Percentiles rank a stretch among this genome's conserved stretches.
These are phyloP conservation scores for Chymomyza fuscimana DNA, from an alignment of 2,888 invertebrate species.

Conservation along the genomic window DNA sequence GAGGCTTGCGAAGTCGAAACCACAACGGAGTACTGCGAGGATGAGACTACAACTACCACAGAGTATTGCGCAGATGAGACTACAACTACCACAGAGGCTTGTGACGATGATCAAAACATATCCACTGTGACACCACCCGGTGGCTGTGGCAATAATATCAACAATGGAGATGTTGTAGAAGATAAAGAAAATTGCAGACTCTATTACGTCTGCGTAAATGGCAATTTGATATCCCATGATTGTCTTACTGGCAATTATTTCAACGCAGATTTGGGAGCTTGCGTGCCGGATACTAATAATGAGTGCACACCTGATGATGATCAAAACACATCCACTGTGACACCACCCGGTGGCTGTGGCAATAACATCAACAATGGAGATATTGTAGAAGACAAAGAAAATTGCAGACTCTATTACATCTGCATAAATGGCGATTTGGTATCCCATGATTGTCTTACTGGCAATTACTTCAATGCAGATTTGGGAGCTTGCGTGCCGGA, in stretches of 20 bases:
- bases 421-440: constrained; percentile 59
- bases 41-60: constrained; percentile 1
- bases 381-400: constrained; percentile 40
- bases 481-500: constrained; percentile 20
- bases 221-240: constrained; percentile 49
- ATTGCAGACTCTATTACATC: constrained; percentile 58
- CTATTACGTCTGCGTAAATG: constrained; percentile 63
- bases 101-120: constrained; percentile 4
- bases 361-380: constrained; percentile 54
- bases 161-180: constrained; percentile 52
- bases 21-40: not conserved
- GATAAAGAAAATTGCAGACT: constrained; percentile 54
- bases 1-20: constrained; percentile 1
- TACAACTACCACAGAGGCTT: constrained; percentile 6
- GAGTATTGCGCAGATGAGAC: not conserved
- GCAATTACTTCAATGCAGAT: constrained; percentile 56
- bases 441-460: constrained; percentile 54
- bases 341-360: constrained; percentile 42
- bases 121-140: constrained; percentile 9
- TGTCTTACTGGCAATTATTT: constrained; percentile 65
- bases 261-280: constrained; percentile 20
- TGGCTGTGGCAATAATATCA: constrained; percentile 48
- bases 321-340: not conserved
- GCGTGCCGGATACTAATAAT: constrained; percentile 16
- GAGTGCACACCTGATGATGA: constrained; percentile 2